These are phyloP conservation scores for Balearica regulorum DNA, from an alignment of 2,797 vertebrate genomes.

Conservation along the genomic window DNA sequence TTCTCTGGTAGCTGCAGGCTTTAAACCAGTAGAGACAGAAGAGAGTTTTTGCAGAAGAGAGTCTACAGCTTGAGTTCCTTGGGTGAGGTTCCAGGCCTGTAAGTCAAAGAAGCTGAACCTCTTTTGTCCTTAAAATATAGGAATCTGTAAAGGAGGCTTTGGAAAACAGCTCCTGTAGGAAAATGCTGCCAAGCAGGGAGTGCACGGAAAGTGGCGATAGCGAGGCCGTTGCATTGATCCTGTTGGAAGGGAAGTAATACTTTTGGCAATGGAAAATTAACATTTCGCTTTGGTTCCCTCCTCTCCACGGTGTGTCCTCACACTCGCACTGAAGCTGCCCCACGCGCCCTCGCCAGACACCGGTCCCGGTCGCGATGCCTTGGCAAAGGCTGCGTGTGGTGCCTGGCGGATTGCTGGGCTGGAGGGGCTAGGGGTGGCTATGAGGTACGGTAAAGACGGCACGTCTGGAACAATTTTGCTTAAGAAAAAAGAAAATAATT, in stretches of 20 bases:
- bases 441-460: background rate
- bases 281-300: background rate
- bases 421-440: background rate
- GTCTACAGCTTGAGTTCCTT: background rate
- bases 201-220: background rate
- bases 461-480: background rate
- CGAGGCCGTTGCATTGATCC: background rate
- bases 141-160: background rate
- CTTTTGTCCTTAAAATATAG: background rate
- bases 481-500: background rate
- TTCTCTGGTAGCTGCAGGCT: background rate
- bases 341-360: background rate
- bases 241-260: background rate
- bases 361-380: background rate
- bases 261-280: background rate
- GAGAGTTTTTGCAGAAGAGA: background rate
- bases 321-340: background rate
- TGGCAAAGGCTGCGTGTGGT: background rate
- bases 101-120: background rate
- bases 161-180: background rate
- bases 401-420: too few species aligned
- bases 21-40: background rate
- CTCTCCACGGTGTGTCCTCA: fast-evolving
- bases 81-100: background rate
- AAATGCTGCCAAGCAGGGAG: background rate